These are phyloP conservation scores for Drosophila simulans DNA, from an alignment of 1,140 invertebrate species.

Conservation along the genomic window DNA sequence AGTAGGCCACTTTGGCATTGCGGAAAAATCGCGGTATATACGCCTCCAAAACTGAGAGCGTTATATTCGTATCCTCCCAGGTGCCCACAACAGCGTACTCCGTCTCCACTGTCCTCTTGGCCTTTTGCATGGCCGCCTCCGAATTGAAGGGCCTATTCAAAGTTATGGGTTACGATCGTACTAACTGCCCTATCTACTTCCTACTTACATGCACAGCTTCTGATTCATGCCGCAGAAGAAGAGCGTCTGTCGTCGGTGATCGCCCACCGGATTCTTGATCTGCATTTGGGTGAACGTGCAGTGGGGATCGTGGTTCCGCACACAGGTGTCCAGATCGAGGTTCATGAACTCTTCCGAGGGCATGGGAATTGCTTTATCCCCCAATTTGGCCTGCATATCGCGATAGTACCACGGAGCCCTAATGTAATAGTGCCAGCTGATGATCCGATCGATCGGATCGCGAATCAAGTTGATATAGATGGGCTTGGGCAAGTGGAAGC, in stretches of 20 bases:
- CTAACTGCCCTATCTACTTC: neutral
- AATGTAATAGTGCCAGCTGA: constrained; percentile 95
- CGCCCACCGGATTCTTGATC: constrained; percentile 92
- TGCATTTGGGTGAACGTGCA: constrained; percentile 92
- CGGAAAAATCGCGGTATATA: constrained; percentile 93
- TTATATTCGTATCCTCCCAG: constrained; percentile 94
- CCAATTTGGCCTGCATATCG: constrained; percentile 93
- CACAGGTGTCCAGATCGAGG: constrained; percentile 95
- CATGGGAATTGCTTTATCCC: constrained; percentile 90
- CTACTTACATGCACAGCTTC: constrained; percentile 92
- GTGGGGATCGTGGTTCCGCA: constrained; percentile 91
- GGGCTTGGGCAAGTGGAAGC: constrained; percentile 91
- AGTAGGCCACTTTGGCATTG: constrained; percentile 91
- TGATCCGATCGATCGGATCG: constrained; percentile 94
- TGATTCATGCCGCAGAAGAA: constrained; percentile 95
- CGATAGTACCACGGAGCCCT: constrained; percentile 95
- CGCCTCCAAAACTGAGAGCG: constrained; percentile 92
- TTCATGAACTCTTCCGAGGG: constrained; percentile 93
- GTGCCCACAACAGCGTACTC: constrained; percentile 95
- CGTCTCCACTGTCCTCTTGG: constrained; percentile 92
- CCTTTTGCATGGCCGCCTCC: constrained; percentile 91
- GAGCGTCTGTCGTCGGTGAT: constrained; percentile 92
- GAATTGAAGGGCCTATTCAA: constrained; percentile 91
- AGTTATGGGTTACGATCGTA: constrained; percentile 2
- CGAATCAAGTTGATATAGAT: constrained; percentile 96